Percentiles rank a stretch among this genome's conserved stretches.
phyloP scores from a whole-genome alignment of 2,113 vertebrate genomes.

The Chroicocephalus ridibundus region DNA sequence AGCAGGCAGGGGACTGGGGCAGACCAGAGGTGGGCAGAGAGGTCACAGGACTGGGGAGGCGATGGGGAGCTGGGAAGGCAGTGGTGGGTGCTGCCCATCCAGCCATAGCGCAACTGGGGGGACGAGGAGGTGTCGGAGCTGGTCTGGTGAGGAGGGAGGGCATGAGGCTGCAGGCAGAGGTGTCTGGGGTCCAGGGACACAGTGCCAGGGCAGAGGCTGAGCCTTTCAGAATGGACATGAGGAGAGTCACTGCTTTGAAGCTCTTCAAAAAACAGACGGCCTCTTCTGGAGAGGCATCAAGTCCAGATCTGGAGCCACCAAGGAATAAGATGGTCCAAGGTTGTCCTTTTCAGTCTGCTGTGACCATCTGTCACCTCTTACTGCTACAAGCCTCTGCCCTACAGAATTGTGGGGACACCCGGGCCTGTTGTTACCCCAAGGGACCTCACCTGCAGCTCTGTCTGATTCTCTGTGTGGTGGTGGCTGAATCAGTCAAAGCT shows the following conservation, averaged over 20 bases:
- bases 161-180: not conserved
- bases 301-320: not conserved
- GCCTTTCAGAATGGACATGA: not conserved
- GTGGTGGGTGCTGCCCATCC: not conserved
- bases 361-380: not conserved
- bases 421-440: not conserved
- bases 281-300: not conserved
- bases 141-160: not conserved
- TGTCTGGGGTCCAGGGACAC: not conserved
- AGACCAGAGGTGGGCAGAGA: not conserved
- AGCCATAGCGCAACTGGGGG: rapidly evolving
- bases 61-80: not conserved
- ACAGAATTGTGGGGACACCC: not conserved
- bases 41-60: not conserved
- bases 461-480: not conserved
- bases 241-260: not conserved
- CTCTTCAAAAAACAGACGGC: not conserved
- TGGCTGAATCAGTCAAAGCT: not conserved
- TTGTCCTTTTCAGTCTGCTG: not conserved
- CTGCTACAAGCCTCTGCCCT: not conserved
- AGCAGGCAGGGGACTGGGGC: not conserved
- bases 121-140: not conserved
- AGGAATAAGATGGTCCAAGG: not conserved
- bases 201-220: not conserved
- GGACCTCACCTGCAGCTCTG: not conserved